Evolutionary conservation across 1,140 invertebrate genomes (phyloP).

Genomic region (Pemphigus obesinymphae): DNA sequence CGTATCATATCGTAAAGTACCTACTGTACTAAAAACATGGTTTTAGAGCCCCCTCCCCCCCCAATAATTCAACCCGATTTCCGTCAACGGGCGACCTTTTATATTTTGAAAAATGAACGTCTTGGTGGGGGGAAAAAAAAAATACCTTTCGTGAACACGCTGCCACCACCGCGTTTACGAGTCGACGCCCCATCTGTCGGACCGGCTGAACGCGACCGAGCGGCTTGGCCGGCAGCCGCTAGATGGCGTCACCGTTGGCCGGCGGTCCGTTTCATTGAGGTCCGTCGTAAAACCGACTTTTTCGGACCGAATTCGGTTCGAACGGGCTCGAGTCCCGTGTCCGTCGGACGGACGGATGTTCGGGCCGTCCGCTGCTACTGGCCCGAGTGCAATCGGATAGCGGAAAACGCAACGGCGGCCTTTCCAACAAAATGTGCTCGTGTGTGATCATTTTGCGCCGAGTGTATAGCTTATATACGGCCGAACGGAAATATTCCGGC

Average conservation of each 20-base stretch:
- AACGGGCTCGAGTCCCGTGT: not conserved
- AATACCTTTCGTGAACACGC: no score
- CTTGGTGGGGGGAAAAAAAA: no score
- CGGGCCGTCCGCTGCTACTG: not conserved
- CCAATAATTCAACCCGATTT: no score
- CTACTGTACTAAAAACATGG: no score
- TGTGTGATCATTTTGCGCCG: not conserved
- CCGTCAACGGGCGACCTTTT: no score
- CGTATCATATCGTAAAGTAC: no score
- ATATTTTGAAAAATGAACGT: no score
- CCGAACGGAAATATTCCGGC: accelerated
- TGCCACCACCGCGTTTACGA: no score
- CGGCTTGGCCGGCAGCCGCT: not conserved
- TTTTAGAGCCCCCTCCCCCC: no score
- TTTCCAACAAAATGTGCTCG: not conserved
- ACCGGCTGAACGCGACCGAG: not conserved
- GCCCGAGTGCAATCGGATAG: no score
- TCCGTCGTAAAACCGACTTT: not conserved
- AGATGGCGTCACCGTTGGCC: not conserved
- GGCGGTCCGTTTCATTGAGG: not conserved
- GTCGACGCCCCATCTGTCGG: not conserved
- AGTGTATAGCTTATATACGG: not conserved
- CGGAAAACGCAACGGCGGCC: no score
- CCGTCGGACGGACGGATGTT: not conserved
- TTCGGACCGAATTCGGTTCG: not conserved